Percentiles rank a stretch among this genome's conserved stretches.
Evolutionary conservation across 2,113 vertebrate genomes (phyloP).

Genomic region (Lepus timidus): DNA sequence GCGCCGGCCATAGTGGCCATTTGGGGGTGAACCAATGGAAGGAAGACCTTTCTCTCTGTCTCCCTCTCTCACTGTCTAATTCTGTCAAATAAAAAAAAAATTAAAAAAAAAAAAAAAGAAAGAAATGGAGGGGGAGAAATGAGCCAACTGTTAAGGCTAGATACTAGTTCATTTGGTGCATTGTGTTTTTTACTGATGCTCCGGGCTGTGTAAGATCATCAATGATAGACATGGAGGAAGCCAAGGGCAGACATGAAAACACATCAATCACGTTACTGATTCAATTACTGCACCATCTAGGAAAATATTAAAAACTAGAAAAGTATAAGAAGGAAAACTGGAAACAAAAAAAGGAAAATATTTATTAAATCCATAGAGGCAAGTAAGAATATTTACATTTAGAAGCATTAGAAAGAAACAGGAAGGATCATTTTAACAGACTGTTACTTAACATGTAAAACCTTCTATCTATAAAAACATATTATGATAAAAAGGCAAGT

Average conservation of each 20-base stretch:
- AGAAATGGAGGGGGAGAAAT: not conserved
- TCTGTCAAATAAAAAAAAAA: too few relatives aligned
- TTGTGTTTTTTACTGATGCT: not conserved
- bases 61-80: too few relatives aligned
- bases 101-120: too few relatives aligned
- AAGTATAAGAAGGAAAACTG: not conserved
- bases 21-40: too few relatives aligned
- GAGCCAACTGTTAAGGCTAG: not conserved
- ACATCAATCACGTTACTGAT: not conserved
- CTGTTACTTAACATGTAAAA: not conserved
- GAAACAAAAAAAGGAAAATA: slow-evolving; percentile 15
- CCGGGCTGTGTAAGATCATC: not conserved
- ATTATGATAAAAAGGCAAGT: not conserved
- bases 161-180: not conserved
- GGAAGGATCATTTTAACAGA: not conserved
- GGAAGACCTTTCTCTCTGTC: too few relatives aligned
- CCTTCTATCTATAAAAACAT: not conserved
- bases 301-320: slow-evolving; percentile 13
- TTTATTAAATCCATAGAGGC: not conserved
- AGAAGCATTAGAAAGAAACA: not conserved
- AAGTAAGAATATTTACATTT: not conserved
- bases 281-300: not conserved
- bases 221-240: not conserved
- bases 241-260: not conserved
- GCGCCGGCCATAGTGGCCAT: too few relatives aligned